Base-by-base conservation (phyloP, 2,797 vertebrate genomes). In the Eulemur albifrons region DNA sequence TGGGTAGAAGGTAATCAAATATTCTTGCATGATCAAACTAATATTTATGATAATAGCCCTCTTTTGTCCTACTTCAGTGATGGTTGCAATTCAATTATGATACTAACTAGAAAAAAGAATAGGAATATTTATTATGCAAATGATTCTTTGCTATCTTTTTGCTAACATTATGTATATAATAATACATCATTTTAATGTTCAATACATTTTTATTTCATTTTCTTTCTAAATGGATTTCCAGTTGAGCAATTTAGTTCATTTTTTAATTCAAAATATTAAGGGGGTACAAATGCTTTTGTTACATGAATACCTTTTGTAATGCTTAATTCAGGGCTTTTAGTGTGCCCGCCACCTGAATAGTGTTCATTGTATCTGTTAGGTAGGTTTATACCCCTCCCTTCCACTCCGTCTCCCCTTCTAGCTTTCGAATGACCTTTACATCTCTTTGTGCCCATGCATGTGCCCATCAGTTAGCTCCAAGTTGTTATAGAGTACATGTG, bases 61-160 rank as follows among this genome's bases (percentile, higher is more conserved):
- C 79, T 91, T 96, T 88, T 93, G 38, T 92, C 85, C 90, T 98
- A 27, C 77, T 91, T 96, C 75, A 70, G 65, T 88, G 72, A 73
- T 75, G 81, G 76, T 43, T 98, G 93, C 72, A 97, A 57, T 87
- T 97, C 77, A 97, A 84, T 97, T 76, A 95, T 83, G 75, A 21
- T 79, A 65, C 82, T 89, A 94, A 76, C 61, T 81, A 93, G 70
- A 70, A 92, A 93, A 96, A 92, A 85, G 48, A 77, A 89, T 14
- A 93, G n/a, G 61, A 95, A 89, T 93, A 95, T 86, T 97, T 97
- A 89, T 84, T 96, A 86, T 73, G 40, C 70, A 92, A 85, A 92
- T 93, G 95, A 63, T 83, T 95, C 79, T 88, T 88, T 95, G 80
- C 45, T 96, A 52, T 81, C 38, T 72, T 93, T 95, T 30, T 83